phyloP scores from a whole-genome alignment of 1,140 invertebrate genomes.

The Drosophila parabipectinata region DNA sequence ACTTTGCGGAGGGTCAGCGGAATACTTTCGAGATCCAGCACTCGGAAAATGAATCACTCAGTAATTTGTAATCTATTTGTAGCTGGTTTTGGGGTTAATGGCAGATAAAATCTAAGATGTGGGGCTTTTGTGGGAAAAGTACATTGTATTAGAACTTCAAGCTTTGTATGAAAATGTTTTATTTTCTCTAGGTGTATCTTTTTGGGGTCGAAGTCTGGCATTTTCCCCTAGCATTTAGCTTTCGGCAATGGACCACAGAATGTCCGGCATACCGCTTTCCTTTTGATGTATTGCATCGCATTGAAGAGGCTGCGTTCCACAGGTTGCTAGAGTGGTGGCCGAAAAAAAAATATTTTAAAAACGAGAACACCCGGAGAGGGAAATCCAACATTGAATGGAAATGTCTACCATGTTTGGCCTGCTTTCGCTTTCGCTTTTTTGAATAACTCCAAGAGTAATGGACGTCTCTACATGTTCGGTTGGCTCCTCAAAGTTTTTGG shows the following conservation, averaged over 20 bases:
- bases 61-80: neutral
- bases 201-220: slow-evolving; percentile 32
- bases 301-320: slow-evolving; percentile 81
- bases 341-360: slow-evolving; percentile 22
- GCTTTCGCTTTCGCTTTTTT: slow-evolving; percentile 40
- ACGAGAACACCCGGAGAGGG: neutral
- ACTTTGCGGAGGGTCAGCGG: slow-evolving; percentile 27
- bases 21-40: slow-evolving; percentile 2
- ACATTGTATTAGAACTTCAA: too few species aligned
- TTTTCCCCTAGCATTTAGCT: slow-evolving; percentile 59
- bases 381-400: slow-evolving; percentile 27
- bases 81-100: neutral
- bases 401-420: slow-evolving; percentile 6
- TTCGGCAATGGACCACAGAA: slow-evolving; percentile 49
- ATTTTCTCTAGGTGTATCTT: slow-evolving; percentile 4
- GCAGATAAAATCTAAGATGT: too few species aligned
- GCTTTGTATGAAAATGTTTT: neutral
- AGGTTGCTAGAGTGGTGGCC: slow-evolving; percentile 65
- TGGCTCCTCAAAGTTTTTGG: slow-evolving; percentile 54
- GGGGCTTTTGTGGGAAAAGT: too few species aligned
- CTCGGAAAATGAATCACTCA: neutral
- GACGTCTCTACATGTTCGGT: slow-evolving; percentile 43
- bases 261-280: slow-evolving; percentile 79
- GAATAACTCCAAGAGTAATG: slow-evolving; percentile 43
- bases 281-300: slow-evolving; percentile 81